These are phyloP conservation scores for Ganaspis sp. DNA, from an alignment of 1,140 invertebrate genomes.

Conservation along the genomic window DNA sequence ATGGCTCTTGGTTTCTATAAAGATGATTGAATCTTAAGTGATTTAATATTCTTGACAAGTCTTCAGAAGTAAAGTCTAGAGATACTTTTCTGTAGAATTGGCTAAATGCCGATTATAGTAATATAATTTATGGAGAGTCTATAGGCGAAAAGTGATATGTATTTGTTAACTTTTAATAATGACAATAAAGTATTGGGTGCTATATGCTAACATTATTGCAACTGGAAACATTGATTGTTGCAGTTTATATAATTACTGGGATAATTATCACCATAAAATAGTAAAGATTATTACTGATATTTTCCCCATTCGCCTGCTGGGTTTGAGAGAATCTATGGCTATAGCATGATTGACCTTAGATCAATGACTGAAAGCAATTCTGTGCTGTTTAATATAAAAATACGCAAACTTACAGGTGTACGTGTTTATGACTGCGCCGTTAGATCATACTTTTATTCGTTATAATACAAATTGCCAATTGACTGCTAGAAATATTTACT, in stretches of 20 bases:
- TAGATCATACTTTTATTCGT: neutral
- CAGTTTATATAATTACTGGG: neutral
- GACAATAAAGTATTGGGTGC: too few species aligned
- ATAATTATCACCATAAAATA: constrained; percentile 2
- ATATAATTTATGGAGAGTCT: too few species aligned
- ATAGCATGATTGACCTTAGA: neutral
- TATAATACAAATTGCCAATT: neutral
- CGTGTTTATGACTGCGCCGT: neutral
- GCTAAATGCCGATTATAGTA: too few species aligned
- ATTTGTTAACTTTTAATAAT: too few species aligned
- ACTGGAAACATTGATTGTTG: neutral
- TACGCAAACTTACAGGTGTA: neutral
- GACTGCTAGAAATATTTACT: neutral
- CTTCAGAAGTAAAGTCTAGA: too few species aligned
- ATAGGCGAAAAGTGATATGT: too few species aligned
- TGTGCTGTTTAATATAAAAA: neutral
- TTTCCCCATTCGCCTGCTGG: neutral
- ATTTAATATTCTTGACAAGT: neutral
- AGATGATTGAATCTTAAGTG: neutral
- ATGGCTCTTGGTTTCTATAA: neutral
- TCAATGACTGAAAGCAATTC: too few species aligned
- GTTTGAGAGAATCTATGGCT: neutral
- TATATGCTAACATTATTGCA: too few species aligned
- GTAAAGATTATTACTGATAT: neutral
- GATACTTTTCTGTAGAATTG: too few species aligned